Conservation (phyloP, 92 coral and sea anemone genomes). For the Epizoanthus fatuus region DNA sequence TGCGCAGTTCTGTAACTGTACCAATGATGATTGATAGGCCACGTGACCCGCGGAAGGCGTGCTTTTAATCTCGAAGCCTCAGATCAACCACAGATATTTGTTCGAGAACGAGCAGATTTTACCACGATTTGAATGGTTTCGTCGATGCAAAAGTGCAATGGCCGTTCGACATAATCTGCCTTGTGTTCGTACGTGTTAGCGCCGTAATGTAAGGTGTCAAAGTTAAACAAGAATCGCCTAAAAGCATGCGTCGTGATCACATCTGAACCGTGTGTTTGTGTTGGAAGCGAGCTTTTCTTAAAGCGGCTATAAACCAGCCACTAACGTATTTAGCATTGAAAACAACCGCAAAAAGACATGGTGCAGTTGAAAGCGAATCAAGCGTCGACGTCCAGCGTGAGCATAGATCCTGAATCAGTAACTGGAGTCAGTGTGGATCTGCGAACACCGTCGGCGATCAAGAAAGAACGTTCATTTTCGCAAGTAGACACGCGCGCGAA, state of each 20-base stretch:
- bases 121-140: slow-evolving; percentile 47
- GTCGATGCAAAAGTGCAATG: slow-evolving; percentile 27
- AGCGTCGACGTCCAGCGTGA: slow-evolving; percentile 49
- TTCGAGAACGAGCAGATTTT: slow-evolving; percentile 41
- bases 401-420: slow-evolving; percentile 88
- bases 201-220: slow-evolving; percentile 31
- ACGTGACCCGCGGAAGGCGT: slow-evolving; percentile 82
- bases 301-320: slow-evolving; percentile 41
- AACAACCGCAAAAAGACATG: slow-evolving; percentile 51
- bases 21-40: slow-evolving; percentile 52
- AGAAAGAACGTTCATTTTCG: slow-evolving; percentile 98
- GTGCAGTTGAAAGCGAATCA: slow-evolving; percentile 45
- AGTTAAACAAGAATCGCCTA: slow-evolving; percentile 5
- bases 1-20: slow-evolving; percentile 60
- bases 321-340: slow-evolving; percentile 41
- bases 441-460: slow-evolving; percentile 79
- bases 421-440: slow-evolving; percentile 63
- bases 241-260: slow-evolving; percentile 38
- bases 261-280: slow-evolving; percentile 35
- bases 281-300: too few species aligned
- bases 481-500: slow-evolving; percentile 99
- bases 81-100: slow-evolving; percentile 51
- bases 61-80: slow-evolving; percentile 58
- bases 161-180: background rate
- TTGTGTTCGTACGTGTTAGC: slow-evolving; percentile 11